phyloP scores from a whole-genome alignment of 2,113 vertebrate genomes.

The Lamprologus ornatipinnis region DNA sequence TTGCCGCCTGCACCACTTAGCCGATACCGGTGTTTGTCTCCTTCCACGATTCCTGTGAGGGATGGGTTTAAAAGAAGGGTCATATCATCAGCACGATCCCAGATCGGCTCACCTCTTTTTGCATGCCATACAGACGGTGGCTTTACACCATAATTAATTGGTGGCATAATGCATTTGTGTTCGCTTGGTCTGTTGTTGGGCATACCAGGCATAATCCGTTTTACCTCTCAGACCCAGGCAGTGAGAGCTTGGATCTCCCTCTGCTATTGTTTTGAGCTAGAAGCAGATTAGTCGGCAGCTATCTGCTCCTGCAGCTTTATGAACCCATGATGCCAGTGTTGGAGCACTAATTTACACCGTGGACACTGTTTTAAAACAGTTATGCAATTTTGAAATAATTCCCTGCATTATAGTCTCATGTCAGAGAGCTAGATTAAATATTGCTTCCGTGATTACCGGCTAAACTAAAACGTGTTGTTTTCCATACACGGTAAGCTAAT shows the following conservation, averaged over 20 bases:
- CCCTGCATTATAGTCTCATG: background rate
- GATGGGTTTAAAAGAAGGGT: background rate
- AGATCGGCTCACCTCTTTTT: background rate
- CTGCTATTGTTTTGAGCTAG: constrained; percentile 2
- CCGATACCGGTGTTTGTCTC: background rate
- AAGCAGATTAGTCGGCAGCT: background rate
- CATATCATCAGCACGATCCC: background rate
- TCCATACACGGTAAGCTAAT: background rate
- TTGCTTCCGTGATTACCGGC: background rate
- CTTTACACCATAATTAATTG: background rate
- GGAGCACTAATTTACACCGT: background rate
- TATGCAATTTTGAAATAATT: background rate
- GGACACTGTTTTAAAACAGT: background rate
- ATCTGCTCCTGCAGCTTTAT: background rate
- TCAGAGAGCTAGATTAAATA: background rate
- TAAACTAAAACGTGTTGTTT: background rate
- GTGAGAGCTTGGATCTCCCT: background rate
- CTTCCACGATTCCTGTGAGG: background rate
- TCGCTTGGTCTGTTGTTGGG: background rate
- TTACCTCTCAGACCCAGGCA: background rate
- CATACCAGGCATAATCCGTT: background rate
- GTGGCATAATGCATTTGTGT: background rate
- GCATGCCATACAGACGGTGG: background rate
- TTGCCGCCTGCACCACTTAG: background rate
- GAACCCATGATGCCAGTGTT: background rate